A percentile compares a stretch with the other conserved stretches of the same genome.
Evolutionary conservation across 2,888 invertebrate genomes (phyloP).

Genomic region (Disparrhopalites patrizii): DNA sequence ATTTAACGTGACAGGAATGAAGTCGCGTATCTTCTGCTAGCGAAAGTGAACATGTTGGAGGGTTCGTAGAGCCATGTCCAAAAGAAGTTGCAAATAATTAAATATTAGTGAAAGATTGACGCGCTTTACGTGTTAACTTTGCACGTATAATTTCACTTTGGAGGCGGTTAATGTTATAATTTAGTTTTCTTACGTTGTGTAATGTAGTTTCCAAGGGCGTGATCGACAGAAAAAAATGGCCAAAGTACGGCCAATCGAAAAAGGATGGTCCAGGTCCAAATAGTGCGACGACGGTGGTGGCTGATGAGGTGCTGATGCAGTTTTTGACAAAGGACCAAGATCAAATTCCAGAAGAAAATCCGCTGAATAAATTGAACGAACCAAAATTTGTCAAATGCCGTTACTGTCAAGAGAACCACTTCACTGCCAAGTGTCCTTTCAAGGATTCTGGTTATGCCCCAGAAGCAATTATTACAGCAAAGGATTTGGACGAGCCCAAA

Average conservation of each 20-base stretch:
- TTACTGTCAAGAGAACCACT: constrained; percentile 92
- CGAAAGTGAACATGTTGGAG: no score
- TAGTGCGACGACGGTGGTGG: constrained; percentile 92
- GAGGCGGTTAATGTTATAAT: background rate
- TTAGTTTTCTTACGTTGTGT: background rate
- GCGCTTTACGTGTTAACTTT: background rate
- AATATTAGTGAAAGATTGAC: background rate
- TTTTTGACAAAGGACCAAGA: constrained; percentile 85
- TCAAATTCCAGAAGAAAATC: constrained; percentile 78
- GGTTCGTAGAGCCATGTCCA: no score
- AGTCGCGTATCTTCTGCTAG: no score
- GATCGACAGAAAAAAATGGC: constrained; percentile 88
- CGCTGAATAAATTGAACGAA: constrained; percentile 65
- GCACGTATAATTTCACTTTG: no score
- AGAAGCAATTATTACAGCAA: constrained; percentile 16
- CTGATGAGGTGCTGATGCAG: constrained; percentile 92
- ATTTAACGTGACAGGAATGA: no score
- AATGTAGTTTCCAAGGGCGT: constrained; percentile 79
- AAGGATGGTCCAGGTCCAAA: constrained; percentile 91
- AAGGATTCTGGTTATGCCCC: constrained; percentile 69
- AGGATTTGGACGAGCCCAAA: constrained; percentile 32
- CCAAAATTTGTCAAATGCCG: constrained; percentile 76
- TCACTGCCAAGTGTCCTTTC: constrained; percentile 97
- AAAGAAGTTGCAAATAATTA: no score
- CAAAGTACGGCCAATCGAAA: constrained; percentile 88